Evolutionary conservation across 2,888 invertebrate species (phyloP).

Genomic region (Leptinotarsa peninsularis): DNA sequence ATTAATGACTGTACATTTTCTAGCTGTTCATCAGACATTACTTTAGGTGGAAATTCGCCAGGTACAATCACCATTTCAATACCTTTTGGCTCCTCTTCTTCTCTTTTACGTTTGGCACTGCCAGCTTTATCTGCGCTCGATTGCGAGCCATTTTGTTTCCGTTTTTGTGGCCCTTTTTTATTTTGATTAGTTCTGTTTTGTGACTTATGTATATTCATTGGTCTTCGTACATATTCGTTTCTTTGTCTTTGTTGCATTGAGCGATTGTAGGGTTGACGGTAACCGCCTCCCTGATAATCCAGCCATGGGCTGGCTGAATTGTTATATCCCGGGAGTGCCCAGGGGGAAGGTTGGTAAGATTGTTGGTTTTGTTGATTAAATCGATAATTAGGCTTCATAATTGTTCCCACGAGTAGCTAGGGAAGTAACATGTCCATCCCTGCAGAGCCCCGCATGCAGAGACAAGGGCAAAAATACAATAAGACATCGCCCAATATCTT

Average conservation of each 20-base stretch:
- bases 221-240: not conserved
- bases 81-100: conserved; percentile 27
- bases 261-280: conserved; percentile 1
- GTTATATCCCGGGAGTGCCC: conserved; percentile 18
- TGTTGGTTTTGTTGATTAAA: conserved; percentile 35
- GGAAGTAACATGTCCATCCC: conserved; percentile 37
- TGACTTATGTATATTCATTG: not conserved
- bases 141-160: conserved; percentile 11
- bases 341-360: conserved; percentile 15
- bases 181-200: conserved; percentile 11
- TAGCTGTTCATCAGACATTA: conserved; percentile 34
- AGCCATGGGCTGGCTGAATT: conserved; percentile 24
- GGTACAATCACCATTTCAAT: conserved; percentile 32
- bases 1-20: conserved; percentile 20
- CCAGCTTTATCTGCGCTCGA: not conserved
- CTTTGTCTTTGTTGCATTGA: conserved; percentile 7
- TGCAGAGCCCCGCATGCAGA: conserved; percentile 41
- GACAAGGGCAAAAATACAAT: conserved; percentile 37
- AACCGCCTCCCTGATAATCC: conserved; percentile 15
- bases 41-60: conserved; percentile 31
- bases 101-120: conserved; percentile 11
- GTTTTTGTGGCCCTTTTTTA: conserved; percentile 12
- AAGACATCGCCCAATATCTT: conserved; percentile 35
- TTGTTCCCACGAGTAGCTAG: conserved; percentile 43
- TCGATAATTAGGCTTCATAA: conserved; percentile 34